Evolutionary conservation across 2,888 invertebrate genomes (phyloP).

Genomic region (Drosophila sordidapex): DNA sequence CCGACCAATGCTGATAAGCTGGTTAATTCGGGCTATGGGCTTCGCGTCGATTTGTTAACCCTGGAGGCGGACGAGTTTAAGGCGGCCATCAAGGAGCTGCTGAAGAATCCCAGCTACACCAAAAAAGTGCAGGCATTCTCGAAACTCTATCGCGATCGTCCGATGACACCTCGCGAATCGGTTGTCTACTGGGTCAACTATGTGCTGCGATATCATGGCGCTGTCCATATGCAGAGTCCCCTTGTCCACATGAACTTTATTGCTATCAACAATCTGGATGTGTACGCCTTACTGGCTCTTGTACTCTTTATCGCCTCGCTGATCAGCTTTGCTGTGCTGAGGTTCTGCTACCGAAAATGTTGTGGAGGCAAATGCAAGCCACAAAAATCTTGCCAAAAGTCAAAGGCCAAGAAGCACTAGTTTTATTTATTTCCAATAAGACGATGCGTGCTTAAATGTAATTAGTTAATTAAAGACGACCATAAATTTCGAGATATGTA

Average conservation of each 20-base stretch:
- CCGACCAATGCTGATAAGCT: slow-evolving; percentile 75
- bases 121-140: slow-evolving; percentile 84
- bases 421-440: slow-evolving; percentile 15
- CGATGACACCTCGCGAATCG: slow-evolving; percentile 85
- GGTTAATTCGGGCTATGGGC: slow-evolving; percentile 73
- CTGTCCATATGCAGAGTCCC: slow-evolving; percentile 86
- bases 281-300: slow-evolving; percentile 68
- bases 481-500: slow-evolving; percentile 9
- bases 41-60: slow-evolving; percentile 57
- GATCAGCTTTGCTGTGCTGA: slow-evolving; percentile 49
- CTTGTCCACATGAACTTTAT: slow-evolving; percentile 85
- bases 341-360: slow-evolving; percentile 51
- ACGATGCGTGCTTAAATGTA: slow-evolving; percentile 11
- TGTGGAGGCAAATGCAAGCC: slow-evolving; percentile 47
- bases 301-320: slow-evolving; percentile 36
- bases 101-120: slow-evolving; percentile 73
- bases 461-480: slow-evolving; percentile 3
- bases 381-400: slow-evolving; percentile 48
- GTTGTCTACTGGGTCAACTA: slow-evolving; percentile 87
- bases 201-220: slow-evolving; percentile 86
- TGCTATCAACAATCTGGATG: slow-evolving; percentile 85
- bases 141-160: slow-evolving; percentile 86
- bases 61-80: slow-evolving; percentile 60
- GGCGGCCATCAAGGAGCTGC: slow-evolving; percentile 67
- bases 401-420: slow-evolving; percentile 65